Conservation (phyloP, 2,113 vertebrate genomes). For the Notiomystis cincta region DNA sequence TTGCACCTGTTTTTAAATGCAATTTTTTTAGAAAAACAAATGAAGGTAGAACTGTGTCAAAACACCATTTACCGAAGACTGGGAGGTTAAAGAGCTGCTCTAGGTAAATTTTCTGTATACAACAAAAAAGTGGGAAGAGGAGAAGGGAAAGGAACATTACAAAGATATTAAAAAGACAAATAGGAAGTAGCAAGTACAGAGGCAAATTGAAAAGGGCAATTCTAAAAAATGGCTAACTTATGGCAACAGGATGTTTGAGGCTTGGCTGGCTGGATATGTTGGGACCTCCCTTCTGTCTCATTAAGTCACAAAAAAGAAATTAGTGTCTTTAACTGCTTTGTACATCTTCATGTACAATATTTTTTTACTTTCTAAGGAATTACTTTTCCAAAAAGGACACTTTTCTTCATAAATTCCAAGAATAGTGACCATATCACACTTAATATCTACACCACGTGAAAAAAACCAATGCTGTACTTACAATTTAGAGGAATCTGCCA, state of each 20-base stretch:
- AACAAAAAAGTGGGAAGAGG: neutral
- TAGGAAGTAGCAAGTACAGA: neutral
- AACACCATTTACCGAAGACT: neutral
- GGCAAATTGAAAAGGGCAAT: neutral
- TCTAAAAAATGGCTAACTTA: neutral
- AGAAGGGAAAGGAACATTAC: neutral
- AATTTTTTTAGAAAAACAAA: neutral
- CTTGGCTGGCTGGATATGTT: rapidly evolving
- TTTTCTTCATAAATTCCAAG: neutral
- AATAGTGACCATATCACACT: neutral
- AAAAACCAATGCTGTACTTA: neutral
- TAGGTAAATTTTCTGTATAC: neutral
- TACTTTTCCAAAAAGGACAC: neutral
- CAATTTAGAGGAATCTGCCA: neutral
- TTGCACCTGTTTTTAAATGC: neutral
- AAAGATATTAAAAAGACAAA: neutral
- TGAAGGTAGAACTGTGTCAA: neutral
- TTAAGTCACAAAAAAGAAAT: neutral
- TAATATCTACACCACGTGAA: rapidly evolving
- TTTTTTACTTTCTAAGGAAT: neutral
- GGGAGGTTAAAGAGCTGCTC: neutral
- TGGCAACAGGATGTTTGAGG: neutral
- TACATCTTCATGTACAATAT: neutral
- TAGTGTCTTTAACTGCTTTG: neutral
- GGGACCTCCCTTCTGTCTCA: neutral